Conservation (phyloP, 2,797 vertebrate species). For the Oreonectes daqikongensis region DNA sequence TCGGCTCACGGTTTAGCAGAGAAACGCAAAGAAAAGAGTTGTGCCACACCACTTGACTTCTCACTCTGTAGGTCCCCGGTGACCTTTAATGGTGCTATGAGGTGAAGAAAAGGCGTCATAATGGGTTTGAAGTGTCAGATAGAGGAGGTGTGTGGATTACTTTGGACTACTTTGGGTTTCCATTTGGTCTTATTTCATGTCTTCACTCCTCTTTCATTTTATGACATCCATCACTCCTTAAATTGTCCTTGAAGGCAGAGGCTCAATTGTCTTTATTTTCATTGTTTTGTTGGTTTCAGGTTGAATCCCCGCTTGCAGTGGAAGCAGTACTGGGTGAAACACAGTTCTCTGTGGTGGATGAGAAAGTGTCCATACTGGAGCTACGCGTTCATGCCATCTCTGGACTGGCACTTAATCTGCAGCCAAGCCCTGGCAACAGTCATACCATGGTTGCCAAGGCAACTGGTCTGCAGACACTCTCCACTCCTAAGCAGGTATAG, state of each 20-base stretch:
- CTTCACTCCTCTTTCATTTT: neutral
- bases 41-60: conserved; percentile 51
- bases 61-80: conserved; percentile 54
- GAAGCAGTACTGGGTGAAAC: conserved; percentile 90
- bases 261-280: neutral
- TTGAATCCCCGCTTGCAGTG: conserved; percentile 91
- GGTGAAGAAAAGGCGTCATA: conserved; percentile 53
- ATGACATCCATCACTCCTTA: neutral
- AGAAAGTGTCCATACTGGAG: conserved; percentile 93
- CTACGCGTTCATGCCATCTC: conserved; percentile 89
- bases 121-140: conserved; percentile 52
- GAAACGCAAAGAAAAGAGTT: neutral
- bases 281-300: conserved; percentile 71
- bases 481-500: conserved; percentile 89
- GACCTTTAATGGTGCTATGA: conserved; percentile 58
- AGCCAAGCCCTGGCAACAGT: conserved; percentile 93
- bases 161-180: conserved; percentile 40
- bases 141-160: conserved; percentile 18
- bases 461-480: conserved; percentile 86
- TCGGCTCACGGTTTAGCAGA: conserved; percentile 8
- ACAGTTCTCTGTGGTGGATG: conserved; percentile 88
- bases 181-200: neutral
- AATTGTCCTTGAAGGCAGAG: conserved; percentile 6
- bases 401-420: conserved; percentile 87
- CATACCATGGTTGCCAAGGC: conserved; percentile 96